Conservation (phyloP, 2,113 vertebrate species). For the Sinocyclocheilus maitianheensis region DNA sequence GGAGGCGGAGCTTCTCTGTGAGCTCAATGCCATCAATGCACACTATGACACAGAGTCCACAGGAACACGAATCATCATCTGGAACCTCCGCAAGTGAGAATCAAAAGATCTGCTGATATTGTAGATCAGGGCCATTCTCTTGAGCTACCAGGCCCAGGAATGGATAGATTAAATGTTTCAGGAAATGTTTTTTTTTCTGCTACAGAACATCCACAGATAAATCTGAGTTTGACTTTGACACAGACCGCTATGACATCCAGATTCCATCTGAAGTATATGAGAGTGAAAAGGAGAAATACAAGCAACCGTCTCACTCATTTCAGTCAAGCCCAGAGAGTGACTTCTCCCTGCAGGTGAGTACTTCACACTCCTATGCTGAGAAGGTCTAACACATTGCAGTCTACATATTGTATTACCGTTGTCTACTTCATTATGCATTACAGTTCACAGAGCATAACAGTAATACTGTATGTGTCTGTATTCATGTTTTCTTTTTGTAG, state of each 20-base stretch:
- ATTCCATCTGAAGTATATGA: constrained; percentile 85
- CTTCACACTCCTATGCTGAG: neutral
- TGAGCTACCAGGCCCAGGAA: neutral
- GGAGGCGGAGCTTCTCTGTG: constrained; percentile 78
- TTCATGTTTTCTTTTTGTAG: constrained; percentile 66
- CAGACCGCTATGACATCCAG: constrained; percentile 87
- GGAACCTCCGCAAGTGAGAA: constrained; percentile 89
- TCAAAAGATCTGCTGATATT: neutral
- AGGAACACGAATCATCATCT: constrained; percentile 94
- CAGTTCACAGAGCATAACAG: neutral
- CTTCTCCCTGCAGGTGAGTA: constrained; percentile 77
- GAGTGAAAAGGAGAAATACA: constrained; percentile 71
- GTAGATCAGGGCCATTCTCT: neutral
- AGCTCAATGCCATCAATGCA: constrained; percentile 79
- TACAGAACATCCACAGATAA: constrained; percentile 77
- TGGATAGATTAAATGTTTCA: neutral
- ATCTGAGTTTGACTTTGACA: constrained; percentile 89
- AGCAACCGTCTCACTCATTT: constrained; percentile 71
- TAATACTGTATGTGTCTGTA: constrained; percentile 8
- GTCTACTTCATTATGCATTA: neutral
- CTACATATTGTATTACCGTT: neutral
- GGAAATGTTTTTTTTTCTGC: neutral
- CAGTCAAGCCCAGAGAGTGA: constrained; percentile 83
- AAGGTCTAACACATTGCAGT: neutral
- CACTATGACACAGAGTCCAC: constrained; percentile 66